These are phyloP conservation scores for Otis tarda DNA, from an alignment of 2,113 vertebrate species.

Conservation along the genomic window DNA sequence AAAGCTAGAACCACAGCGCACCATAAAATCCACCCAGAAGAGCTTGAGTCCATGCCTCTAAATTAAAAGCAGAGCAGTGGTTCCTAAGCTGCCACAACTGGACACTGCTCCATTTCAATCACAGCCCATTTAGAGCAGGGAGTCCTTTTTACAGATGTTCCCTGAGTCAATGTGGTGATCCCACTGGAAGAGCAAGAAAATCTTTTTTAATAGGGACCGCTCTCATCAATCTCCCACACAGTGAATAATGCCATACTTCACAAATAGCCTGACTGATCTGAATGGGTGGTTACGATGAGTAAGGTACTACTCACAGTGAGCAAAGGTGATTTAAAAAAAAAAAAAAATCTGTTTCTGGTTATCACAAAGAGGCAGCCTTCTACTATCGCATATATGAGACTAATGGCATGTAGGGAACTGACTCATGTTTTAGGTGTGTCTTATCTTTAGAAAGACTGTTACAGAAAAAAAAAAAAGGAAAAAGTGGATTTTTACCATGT, in stretches of 20 bases:
- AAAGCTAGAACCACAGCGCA: background rate
- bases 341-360: background rate
- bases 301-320: constrained; percentile 3
- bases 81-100: background rate
- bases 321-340: background rate
- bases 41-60: background rate
- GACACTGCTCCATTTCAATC: background rate
- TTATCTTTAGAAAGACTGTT: background rate
- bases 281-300: background rate
- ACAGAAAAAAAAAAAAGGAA: background rate
- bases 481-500: background rate
- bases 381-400: background rate
- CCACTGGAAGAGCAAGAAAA: background rate
- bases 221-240: background rate
- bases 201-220: background rate
- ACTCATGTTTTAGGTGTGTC: background rate
- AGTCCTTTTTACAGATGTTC: background rate
- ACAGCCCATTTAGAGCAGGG: background rate
- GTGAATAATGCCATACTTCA: background rate
- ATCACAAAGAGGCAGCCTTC: background rate
- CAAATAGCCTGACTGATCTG: background rate
- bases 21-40: background rate
- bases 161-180: background rate
- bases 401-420: background rate
- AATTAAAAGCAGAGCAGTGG: background rate